phyloP scores from a whole-genome alignment of 2,888 invertebrate genomes.

The Entomobrya proxima region DNA sequence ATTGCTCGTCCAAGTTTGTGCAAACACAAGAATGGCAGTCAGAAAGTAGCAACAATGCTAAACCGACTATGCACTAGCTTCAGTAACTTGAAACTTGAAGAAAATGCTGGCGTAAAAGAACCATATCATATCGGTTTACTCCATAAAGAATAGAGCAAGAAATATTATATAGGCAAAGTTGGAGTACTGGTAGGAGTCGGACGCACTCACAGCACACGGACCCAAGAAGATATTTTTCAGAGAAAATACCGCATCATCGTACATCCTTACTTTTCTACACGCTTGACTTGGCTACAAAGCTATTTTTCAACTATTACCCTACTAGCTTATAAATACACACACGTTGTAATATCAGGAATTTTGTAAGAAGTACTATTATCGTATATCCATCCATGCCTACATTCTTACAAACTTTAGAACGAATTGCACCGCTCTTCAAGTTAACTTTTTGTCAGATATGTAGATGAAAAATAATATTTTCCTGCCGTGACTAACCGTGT shows the following conservation, averaged over 20 bases:
- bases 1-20: background rate
- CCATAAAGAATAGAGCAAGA: constrained; percentile 35
- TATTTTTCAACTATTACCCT: constrained; percentile 55
- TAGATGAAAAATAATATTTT: constrained; percentile 60
- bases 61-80: constrained; percentile 45
- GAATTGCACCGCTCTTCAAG: background rate
- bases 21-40: background rate
- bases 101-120: constrained; percentile 40
- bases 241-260: constrained; percentile 64
- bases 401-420: background rate
- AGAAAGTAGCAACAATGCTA: constrained; percentile 15
- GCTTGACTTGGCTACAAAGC: constrained; percentile 47
- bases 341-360: constrained; percentile 14
- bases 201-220: constrained; percentile 33
- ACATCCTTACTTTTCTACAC: constrained; percentile 34
- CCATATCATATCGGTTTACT: constrained; percentile 58
- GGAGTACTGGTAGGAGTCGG: background rate
- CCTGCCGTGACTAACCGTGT: constrained; percentile 54
- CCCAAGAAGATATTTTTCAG: constrained; percentile 30
- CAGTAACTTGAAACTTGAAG: constrained; percentile 46
- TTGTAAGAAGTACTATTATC: constrained; percentile 34
- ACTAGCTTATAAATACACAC: background rate
- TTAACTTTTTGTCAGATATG: constrained; percentile 36
- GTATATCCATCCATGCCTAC: background rate
- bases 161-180: background rate